Conservation (phyloP, 2,888 invertebrate species). For the Volucella zonaria region DNA sequence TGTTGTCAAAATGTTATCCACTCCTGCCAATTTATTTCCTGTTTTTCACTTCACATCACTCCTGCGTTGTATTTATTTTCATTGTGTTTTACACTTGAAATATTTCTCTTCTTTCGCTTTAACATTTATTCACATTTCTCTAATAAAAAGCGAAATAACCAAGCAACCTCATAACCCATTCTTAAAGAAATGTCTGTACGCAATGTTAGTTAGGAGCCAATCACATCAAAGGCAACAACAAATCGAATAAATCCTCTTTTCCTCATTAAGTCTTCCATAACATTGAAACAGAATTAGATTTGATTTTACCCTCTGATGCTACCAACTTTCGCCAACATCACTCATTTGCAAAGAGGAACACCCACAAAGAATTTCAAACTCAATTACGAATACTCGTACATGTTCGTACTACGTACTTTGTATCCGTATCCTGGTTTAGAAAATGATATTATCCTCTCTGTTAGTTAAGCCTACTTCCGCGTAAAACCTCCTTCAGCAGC, state of each 20-base stretch:
- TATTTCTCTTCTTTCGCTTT: conserved; percentile 5
- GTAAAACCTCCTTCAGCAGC: conserved; percentile 18
- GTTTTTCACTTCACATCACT: conserved; percentile 39
- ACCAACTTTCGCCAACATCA: not conserved
- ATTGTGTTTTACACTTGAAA: conserved; percentile 3
- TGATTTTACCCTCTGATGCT: not conserved
- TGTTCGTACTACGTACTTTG: conserved; percentile 53
- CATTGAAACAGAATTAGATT: conserved; percentile 63
- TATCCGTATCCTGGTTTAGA: conserved; percentile 57
- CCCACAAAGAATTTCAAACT: not conserved
- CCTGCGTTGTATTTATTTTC: conserved; percentile 24
- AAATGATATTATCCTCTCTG: conserved; percentile 61
- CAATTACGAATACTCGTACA: conserved; percentile 2
- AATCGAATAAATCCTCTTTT: conserved; percentile 24
- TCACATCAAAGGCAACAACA: conserved; percentile 19
- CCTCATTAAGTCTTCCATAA: conserved; percentile 61
- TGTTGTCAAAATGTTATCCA: conserved; percentile 68
- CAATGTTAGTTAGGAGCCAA: conserved; percentile 22
- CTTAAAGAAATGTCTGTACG: conserved; percentile 36
- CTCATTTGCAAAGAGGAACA: conserved; percentile 40
- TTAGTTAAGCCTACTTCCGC: conserved; percentile 65
- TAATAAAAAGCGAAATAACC: not conserved
- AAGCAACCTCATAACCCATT: conserved; percentile 5
- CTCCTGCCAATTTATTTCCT: conserved; percentile 1
- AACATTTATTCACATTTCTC: conserved; percentile 22